These are phyloP conservation scores for Dipodomys merriami DNA, from an alignment of 2,113 vertebrate species.

Conservation along the genomic window DNA sequence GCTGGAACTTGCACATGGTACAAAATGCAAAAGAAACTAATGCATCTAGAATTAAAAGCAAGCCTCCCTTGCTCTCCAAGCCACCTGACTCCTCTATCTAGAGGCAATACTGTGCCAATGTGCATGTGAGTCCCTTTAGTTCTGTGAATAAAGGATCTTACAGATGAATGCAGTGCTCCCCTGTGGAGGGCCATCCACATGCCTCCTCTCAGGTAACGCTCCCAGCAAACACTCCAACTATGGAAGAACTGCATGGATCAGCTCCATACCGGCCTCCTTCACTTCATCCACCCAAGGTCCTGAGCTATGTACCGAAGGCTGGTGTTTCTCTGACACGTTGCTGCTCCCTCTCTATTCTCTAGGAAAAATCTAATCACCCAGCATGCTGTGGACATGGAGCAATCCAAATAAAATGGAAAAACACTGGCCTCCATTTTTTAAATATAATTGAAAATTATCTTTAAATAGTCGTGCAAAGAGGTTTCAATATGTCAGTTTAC, in stretches of 20 bases:
- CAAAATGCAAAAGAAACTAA: background rate
- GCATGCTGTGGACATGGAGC: background rate
- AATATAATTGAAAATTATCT: too few relatives aligned
- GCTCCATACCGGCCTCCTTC: background rate
- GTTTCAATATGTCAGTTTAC: too few relatives aligned
- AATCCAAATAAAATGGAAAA: slow-evolving; percentile 40
- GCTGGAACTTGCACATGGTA: background rate
- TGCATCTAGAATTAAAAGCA: background rate
- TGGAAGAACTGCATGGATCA: background rate
- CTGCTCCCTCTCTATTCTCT: background rate
- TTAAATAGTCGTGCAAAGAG: too few relatives aligned
- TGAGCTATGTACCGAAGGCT: background rate
- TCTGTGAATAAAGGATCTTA: background rate
- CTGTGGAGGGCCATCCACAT: background rate
- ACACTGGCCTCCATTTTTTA: background rate
- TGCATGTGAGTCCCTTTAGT: background rate
- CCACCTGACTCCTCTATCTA: background rate
- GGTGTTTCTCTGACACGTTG: slow-evolving; percentile 18
- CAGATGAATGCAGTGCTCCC: background rate
- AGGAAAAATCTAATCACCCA: slow-evolving; percentile 28
- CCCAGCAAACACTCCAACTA: background rate
- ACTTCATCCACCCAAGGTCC: background rate
- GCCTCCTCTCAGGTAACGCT: background rate
- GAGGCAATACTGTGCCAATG: background rate
- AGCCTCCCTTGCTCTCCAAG: background rate